Percentiles rank a stretch among this genome's conserved stretches.
These are phyloP conservation scores for Nebria brevicollis DNA, from an alignment of 2,888 invertebrate genomes.

Conservation along the genomic window DNA sequence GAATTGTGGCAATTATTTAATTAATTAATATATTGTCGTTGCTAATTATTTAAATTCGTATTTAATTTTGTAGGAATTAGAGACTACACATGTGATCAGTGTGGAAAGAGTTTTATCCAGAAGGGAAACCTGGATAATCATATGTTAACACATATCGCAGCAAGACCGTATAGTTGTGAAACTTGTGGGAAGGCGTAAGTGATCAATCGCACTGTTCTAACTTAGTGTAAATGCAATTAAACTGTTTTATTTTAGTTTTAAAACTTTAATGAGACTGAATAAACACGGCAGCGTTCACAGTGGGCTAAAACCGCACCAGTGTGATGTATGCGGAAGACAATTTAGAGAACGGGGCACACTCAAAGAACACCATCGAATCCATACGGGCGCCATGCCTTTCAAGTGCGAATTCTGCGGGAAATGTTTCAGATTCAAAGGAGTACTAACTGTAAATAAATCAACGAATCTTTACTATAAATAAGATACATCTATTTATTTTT, in stretches of 20 bases:
- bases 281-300: conserved; percentile 71
- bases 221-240: not conserved
- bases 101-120: conserved; percentile 70
- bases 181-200: conserved; percentile 65
- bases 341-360: conserved; percentile 77
- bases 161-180: conserved; percentile 64
- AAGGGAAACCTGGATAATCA: conserved; percentile 70
- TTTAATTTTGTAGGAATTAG: conserved; percentile 59
- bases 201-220: not conserved
- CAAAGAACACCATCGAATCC: conserved; percentile 78
- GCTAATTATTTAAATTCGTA: not conserved
- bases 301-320: conserved; percentile 70
- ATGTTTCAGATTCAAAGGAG: conserved; percentile 80
- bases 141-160: conserved; percentile 66
- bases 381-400: conserved; percentile 82
- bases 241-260: conserved; percentile 60
- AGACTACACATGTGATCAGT: conserved; percentile 68
- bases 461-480: not conserved
- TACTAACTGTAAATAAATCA: conserved; percentile 67
- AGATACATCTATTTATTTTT: not conserved
- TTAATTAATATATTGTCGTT: not conserved
- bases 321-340: conserved; percentile 69
- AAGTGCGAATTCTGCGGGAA: conserved; percentile 80
- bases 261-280: conserved; percentile 66
- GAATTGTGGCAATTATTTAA: too few species aligned